Conservation (phyloP, 2,797 vertebrate genomes). For the Schizopygopsis pylzovi region DNA sequence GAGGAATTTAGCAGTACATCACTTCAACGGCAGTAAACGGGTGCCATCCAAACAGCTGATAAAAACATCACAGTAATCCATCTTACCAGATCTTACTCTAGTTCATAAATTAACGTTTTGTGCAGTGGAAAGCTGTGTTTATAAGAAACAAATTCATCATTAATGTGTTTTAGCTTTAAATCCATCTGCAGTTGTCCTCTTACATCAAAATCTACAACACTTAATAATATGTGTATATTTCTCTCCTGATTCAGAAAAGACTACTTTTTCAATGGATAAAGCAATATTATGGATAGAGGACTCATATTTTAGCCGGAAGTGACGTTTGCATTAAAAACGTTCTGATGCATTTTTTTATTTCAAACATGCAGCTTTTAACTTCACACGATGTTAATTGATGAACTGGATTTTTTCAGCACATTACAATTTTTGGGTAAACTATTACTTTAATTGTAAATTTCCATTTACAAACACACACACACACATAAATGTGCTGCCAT, state of each 20-base stretch:
- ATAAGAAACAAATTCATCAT: background rate
- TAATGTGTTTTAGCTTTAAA: too few species aligned
- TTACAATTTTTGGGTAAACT: background rate
- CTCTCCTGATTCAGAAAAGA: background rate
- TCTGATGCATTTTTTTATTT: too few species aligned
- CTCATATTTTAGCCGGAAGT: too few species aligned
- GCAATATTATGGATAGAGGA: too few species aligned
- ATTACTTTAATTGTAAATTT: background rate
- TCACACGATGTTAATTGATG: too few species aligned
- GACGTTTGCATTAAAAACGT: background rate
- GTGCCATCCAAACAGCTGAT: background rate
- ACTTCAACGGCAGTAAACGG: background rate
- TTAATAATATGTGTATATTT: background rate
- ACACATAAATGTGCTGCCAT: background rate
- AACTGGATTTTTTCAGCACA: too few species aligned
- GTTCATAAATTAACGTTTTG: background rate
- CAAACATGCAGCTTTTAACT: too few species aligned
- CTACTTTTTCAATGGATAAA: background rate
- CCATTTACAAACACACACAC: background rate
- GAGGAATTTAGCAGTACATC: background rate
- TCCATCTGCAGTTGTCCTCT: too few species aligned
- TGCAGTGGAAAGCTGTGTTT: background rate
- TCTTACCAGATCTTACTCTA: background rate
- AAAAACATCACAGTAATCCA: background rate
- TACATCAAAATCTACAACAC: too few species aligned